Evolutionary conservation across 2,888 invertebrate species (phyloP).

Genomic region (Xestobium rufovillosum): DNA sequence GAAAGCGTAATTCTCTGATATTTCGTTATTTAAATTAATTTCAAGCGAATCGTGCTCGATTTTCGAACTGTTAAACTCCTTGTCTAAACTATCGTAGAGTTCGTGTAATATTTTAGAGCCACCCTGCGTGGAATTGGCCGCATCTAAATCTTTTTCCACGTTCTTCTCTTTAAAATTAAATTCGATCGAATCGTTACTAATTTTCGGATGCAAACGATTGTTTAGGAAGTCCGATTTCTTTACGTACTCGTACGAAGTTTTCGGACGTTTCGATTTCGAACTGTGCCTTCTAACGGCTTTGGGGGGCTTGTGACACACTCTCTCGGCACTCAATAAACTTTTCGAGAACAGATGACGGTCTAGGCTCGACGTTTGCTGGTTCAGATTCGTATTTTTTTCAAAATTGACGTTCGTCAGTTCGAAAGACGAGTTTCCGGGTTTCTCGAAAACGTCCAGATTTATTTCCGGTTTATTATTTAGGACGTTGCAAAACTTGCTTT

Average conservation of each 20-base stretch:
- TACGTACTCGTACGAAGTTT: constrained; percentile 41
- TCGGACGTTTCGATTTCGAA: constrained; percentile 42
- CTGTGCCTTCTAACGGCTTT: constrained; percentile 63
- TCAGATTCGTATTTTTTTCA: constrained; percentile 29
- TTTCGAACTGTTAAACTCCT: constrained; percentile 31
- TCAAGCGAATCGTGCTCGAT: constrained; percentile 38
- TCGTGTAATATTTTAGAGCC: constrained; percentile 29
- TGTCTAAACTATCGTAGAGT: constrained; percentile 39
- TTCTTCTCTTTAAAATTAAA: constrained; percentile 40
- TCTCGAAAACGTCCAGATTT: constrained; percentile 34
- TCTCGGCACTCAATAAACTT: constrained; percentile 38
- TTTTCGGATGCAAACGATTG: constrained; percentile 24
- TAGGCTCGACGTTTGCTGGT: constrained; percentile 41
- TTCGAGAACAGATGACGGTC: constrained; percentile 43
- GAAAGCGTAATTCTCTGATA: constrained; percentile 28
- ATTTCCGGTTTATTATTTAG: constrained; percentile 41
- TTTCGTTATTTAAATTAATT: constrained; percentile 33
- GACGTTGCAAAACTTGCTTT: constrained; percentile 43
- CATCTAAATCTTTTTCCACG: constrained; percentile 38
- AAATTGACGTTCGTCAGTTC: constrained; percentile 30
- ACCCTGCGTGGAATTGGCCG: constrained; percentile 19
- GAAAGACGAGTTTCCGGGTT: constrained; percentile 17
- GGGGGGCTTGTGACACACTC: constrained; percentile 66
- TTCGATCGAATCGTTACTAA: constrained; percentile 37
- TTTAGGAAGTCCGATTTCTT: constrained; percentile 38